Percentiles rank a stretch among this genome's conserved stretches.
Evolutionary conservation across 2,797 vertebrate species (phyloP).

Genomic region (Siniperca undulata): DNA sequence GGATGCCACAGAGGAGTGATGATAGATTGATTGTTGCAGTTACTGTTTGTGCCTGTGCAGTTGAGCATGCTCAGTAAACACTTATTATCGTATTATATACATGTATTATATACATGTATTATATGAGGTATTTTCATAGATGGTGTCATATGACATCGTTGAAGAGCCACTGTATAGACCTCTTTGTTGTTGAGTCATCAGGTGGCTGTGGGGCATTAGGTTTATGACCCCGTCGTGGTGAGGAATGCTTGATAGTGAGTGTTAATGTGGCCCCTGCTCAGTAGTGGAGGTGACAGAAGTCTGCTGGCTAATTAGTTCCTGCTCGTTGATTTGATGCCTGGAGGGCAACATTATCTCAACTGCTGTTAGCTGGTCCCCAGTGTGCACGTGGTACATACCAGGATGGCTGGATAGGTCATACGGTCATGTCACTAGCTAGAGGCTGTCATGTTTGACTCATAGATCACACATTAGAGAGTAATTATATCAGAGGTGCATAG

Average conservation of each 20-base stretch:
- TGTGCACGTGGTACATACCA: constrained; percentile 56
- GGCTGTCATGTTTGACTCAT: constrained; percentile 52
- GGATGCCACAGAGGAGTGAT: not conserved
- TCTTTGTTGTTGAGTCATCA: constrained; percentile 49
- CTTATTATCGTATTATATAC: not conserved
- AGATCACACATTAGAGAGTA: constrained; percentile 51
- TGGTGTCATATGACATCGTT: constrained; percentile 26
- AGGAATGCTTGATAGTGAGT: constrained; percentile 70
- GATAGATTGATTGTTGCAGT: constrained; percentile 1
- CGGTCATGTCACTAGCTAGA: constrained; percentile 36
- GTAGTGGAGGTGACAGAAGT: constrained; percentile 71
- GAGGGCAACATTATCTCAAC: constrained; percentile 70
- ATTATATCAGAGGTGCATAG: constrained; percentile 20
- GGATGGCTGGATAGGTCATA: constrained; percentile 36
- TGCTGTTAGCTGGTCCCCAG: constrained; percentile 54
- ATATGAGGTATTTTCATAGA: constrained; percentile 6
- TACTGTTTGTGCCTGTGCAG: not conserved
- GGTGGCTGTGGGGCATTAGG: constrained; percentile 40
- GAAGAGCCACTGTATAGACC: constrained; percentile 7
- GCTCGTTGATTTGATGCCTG: constrained; percentile 62
- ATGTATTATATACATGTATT: no score
- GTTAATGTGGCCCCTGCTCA: constrained; percentile 52
- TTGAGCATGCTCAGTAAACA: constrained; percentile 14
- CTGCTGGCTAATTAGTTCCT: constrained; percentile 76
- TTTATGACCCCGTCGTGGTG: constrained; percentile 66